Evolutionary conservation across 2,888 invertebrate species (phyloP).

Genomic region (Cerastis rubricosa): DNA sequence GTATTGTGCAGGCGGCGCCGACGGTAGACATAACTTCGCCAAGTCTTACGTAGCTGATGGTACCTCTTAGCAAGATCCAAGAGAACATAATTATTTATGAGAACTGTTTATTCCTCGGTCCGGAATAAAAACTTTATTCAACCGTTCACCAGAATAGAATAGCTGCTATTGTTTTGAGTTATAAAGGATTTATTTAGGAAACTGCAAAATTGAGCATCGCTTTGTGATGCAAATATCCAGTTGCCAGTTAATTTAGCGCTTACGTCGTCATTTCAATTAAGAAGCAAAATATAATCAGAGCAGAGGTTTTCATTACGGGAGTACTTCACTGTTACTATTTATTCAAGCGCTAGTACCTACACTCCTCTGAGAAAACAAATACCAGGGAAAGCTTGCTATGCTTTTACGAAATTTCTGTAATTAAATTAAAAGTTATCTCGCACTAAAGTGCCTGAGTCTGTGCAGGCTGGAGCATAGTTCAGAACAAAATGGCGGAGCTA

Average conservation of each 20-base stretch:
- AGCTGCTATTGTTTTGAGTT: slow-evolving; percentile 8
- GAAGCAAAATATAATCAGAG: slow-evolving; percentile 34
- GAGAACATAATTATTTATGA: neutral
- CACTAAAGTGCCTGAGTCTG: slow-evolving; percentile 23
- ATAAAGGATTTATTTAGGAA: slow-evolving; percentile 1
- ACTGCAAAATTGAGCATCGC: neutral
- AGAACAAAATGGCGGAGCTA: slow-evolving; percentile 30
- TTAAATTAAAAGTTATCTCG: slow-evolving; percentile 45
- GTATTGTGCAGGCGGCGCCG: slow-evolving; percentile 28
- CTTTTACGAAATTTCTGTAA: slow-evolving; percentile 41
- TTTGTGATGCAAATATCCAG: slow-evolving; percentile 16
- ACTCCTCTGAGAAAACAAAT: slow-evolving; percentile 46
- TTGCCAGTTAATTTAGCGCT: slow-evolving; percentile 18
- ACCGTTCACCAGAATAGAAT: neutral
- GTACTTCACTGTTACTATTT: slow-evolving; percentile 24
- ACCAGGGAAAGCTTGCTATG: slow-evolving; percentile 13
- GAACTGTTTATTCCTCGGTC: neutral
- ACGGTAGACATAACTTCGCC: slow-evolving; percentile 5
- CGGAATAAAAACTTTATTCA: slow-evolving; percentile 1
- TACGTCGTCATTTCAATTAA: slow-evolving; percentile 12
- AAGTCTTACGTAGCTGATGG: slow-evolving; percentile 27
- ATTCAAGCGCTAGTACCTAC: neutral
- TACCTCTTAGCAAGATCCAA: slow-evolving; percentile 18
- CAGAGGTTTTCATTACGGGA: slow-evolving; percentile 25
- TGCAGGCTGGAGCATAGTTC: slow-evolving; percentile 15